Evolutionary conservation across 1,140 invertebrate genomes (phyloP), one percentile per base, ranked within the genome.

Genomic region (Babylonia areolata): DNA sequence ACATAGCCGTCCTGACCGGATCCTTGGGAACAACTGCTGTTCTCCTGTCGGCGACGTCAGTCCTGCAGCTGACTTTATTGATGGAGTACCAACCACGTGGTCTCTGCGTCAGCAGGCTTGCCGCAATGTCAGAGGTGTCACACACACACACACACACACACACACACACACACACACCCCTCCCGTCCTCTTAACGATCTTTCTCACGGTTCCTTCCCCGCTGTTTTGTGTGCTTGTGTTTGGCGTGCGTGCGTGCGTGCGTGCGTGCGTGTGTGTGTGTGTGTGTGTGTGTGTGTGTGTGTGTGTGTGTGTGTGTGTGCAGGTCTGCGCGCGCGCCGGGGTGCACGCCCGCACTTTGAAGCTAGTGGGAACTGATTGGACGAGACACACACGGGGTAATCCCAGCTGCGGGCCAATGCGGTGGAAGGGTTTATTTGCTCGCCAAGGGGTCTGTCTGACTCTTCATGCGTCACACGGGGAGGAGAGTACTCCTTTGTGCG

Each of bases 201-300:
- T 77, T 77, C 75, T 77, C 75, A 77, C 75, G 20, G 75, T 1
- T 51, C 46, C n/a, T n/a, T n/a, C n/a, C n/a, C n/a, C n/a, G n/a
- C n/a, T n/a, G n/a, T n/a, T n/a, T n/a, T 51, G 46, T 51, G 46
- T 51, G 46, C n/a, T n/a, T n/a, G n/a, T n/a, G n/a, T n/a, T n/a
- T n/a, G n/a, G n/a, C n/a, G n/a, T n/a, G n/a, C n/a, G n/a, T n/a
- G n/a, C 20, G 46, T 51, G 46, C 20, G 46, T 51, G 46, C 20
- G 46, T 51, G 46, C 20, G 46, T 51, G 46, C 20, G 46, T 51
- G 46, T 51, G 46, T 51, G 46, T 51, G 46, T 51, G 46, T 51
- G 46, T 51, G 46, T 51, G 46, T 51, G 46, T 51, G 46, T 51
- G 46, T 51, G 46, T 51, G 46, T 51, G 46, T 51, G 46, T 51